phyloP scores from a whole-genome alignment of 2,113 vertebrate genomes.

The Strix uralensis region DNA sequence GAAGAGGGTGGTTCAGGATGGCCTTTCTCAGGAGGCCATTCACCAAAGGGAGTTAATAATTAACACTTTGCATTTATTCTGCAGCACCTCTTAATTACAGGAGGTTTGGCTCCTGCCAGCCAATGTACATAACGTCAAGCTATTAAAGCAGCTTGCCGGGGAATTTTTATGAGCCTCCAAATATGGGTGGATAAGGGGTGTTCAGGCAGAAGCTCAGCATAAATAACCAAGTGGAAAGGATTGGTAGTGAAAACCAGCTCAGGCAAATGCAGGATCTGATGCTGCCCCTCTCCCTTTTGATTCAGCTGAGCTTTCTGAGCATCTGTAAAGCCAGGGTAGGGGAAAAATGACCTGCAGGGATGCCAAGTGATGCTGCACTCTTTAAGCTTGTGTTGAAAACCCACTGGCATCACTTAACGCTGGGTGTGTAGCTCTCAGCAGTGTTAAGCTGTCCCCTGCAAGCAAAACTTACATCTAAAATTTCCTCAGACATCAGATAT shows the following conservation, averaged over 20 bases:
- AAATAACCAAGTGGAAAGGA: background rate
- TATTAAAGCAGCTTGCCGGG: background rate
- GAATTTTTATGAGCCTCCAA: background rate
- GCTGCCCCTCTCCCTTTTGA: background rate
- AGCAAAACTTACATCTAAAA: background rate
- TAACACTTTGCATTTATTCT: background rate
- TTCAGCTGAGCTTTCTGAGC: background rate
- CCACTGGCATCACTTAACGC: accelerated
- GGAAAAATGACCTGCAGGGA: background rate
- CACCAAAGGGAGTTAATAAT: constrained; percentile 28
- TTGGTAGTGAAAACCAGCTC: background rate
- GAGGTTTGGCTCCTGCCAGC: background rate
- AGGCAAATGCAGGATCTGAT: background rate
- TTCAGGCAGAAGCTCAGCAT: background rate
- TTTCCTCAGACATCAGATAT: background rate
- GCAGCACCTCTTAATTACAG: background rate
- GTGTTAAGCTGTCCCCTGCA: background rate
- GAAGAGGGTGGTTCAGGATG: background rate
- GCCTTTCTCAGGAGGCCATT: background rate
- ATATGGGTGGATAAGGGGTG: background rate
- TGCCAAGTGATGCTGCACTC: background rate
- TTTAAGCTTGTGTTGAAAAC: background rate
- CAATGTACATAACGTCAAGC: accelerated
- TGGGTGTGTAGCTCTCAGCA: background rate
- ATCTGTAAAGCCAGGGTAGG: background rate